Evolutionary conservation across 2,888 invertebrate genomes (phyloP), one percentile per base, ranked within the genome.

Genomic region (Rhyacophila evoluta): DNA sequence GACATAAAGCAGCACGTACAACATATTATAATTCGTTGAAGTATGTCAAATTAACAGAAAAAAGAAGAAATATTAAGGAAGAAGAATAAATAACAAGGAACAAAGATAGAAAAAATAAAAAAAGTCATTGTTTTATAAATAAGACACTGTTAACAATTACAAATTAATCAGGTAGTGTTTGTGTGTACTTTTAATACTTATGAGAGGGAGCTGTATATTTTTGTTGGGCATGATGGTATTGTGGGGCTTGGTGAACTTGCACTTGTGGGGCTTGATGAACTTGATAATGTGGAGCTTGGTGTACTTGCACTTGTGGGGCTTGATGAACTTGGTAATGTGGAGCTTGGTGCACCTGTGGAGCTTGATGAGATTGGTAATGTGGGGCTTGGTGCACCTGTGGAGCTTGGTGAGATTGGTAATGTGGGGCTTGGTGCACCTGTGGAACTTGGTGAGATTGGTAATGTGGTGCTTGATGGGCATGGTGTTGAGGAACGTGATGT

Each of bases 171-270:
- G 55, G 25, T 55, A 6, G 8, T 55, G 6, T 25, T 8, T 8
- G 10, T 10, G 19, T n/a, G 10, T 19, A 10, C 19, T 25, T 55
- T 55, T 55, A 55, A 19, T 55, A 55, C 19, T 55, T 55, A 55
- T 55, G 55, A 25, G 55, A 12, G 8, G 55, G 55, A 8, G 55
- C 55, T 19, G 19, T 19, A 8, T 55, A 55, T 19, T 41, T 41
- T 15, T 41, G 41, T 6, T 41, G 41, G 15, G 6, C 41, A 37
- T 38, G 73, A 15, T 67, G 77, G 73, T 25, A 28, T 67, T 67
- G 77, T 28, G 69, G 73, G 38, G 69, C 12, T n/a, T 69, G 69
- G 12, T 69, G 29, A 38, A 38, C 38, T 8, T 69, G 69, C 28
- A 8, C 3, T 28, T 69, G 25, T 25, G 29, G 41, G 12, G 37